Base-by-base conservation (phyloP, 37 sponge, comb jelly and placozoan species). In the Halichondria panicea region DNA sequence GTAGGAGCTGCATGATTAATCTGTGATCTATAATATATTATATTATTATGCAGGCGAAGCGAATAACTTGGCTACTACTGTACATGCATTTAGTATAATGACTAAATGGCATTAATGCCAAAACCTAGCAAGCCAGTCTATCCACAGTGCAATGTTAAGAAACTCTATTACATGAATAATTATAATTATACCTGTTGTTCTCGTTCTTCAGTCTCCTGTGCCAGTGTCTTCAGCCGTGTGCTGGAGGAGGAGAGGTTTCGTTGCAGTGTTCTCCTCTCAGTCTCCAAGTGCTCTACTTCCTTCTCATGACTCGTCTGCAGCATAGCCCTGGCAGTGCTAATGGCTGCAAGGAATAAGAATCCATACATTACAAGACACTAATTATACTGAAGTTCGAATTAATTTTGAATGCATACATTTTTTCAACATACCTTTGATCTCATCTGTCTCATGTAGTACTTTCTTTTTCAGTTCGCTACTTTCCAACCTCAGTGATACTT, bases 151-250 rank as follows among this genome's bases (percentile, higher is more conserved):
- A n/a, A n/a, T n/a, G n/a, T n/a, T n/a, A n/a, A n/a, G n/a, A n/a
- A n/a, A n/a, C n/a, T n/a, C n/a, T n/a, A n/a, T n/a, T n/a, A n/a
- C n/a, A n/a, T n/a, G n/a, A n/a, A n/a, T n/a, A n/a, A n/a, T n/a
- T n/a, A n/a, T n/a, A n/a, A 43, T 5, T 43, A 7, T 55, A 72
- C 73, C 73, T 72, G 41, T 1, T 32, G 36, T 55, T 72, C 73
- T 3, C 34, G 59, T 56, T 32, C 36, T 40, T n/a, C 37, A 21
- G 9, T 72, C 25, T 55, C 59, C 13, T 55, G 21, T 28, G 28
- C 71, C 9, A 40, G 2, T 3, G 22, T 11, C 22, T 3, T 38
- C 22, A 41, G 28, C 28, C 42, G 38, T 3, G 42, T 37, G 1
- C 25, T 33, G 19, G 13, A 42, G 28, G 68, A 38, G 4, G 68